Conservation (phyloP, 2,113 vertebrate genomes). For the Sarotherodon lohbergeri region DNA sequence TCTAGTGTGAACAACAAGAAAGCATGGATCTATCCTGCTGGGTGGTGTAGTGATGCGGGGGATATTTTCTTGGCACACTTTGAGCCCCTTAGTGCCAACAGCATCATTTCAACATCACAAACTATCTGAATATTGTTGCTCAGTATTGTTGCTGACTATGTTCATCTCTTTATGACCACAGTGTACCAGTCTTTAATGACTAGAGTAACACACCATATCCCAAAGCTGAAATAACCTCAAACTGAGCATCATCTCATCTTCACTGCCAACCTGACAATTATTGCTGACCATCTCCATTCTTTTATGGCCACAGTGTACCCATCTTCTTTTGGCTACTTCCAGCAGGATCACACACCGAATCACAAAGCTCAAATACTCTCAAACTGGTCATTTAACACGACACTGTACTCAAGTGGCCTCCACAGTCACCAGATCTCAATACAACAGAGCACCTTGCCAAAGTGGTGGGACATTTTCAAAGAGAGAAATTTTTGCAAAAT, state of each 20-base stretch:
- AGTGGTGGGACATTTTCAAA: neutral
- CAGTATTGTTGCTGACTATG: neutral
- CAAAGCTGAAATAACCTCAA: neutral
- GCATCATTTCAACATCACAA: neutral
- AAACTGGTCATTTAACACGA: neutral
- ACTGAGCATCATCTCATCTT: neutral
- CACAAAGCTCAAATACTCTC: neutral
- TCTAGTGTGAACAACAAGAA: neutral
- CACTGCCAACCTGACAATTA: neutral
- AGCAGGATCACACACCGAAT: neutral
- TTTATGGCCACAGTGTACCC: neutral
- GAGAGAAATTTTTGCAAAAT: neutral
- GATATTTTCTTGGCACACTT: neutral
- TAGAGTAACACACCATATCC: neutral
- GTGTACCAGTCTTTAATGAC: neutral
- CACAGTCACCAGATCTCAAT: neutral
- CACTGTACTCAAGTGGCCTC: neutral
- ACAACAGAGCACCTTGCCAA: neutral
- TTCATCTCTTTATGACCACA: neutral
- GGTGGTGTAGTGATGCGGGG: neutral
- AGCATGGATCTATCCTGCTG: neutral
- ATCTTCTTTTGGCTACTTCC: neutral
- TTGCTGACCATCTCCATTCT: neutral
- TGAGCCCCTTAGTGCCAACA: neutral
- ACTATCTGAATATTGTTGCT: neutral